phyloP scores from a whole-genome alignment of 53 echinoderm and acorn worm genomes.

The Antedon mediterranea region DNA sequence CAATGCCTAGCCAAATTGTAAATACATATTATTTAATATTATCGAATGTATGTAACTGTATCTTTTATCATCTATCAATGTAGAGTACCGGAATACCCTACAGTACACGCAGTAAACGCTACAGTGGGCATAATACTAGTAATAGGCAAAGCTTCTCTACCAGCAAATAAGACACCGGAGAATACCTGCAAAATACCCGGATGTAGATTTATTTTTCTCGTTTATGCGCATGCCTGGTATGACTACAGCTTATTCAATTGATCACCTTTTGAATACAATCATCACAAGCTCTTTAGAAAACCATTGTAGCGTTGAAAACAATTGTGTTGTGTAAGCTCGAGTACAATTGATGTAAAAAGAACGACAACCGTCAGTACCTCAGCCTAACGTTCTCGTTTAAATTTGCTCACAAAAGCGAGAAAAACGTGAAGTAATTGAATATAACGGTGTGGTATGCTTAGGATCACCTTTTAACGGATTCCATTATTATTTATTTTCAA shows the following conservation, averaged over 20 bases:
- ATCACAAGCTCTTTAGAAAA: neutral
- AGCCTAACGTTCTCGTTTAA: neutral
- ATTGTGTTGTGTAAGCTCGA: neutral
- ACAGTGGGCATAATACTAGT: too few relatives aligned
- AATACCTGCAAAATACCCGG: constrained; percentile 1
- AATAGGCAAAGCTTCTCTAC: too few relatives aligned
- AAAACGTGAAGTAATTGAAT: neutral
- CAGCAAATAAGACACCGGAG: too few relatives aligned
- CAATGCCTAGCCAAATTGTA: too few relatives aligned
- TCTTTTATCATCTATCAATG: too few relatives aligned
- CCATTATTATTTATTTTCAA: too few relatives aligned
- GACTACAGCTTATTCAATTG: neutral
- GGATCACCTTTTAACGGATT: too few relatives aligned
- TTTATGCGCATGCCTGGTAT: neutral
- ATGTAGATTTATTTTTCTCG: neutral
- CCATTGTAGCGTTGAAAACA: neutral
- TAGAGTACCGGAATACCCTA: too few relatives aligned
- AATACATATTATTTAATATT: too few relatives aligned
- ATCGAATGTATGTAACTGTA: too few relatives aligned
- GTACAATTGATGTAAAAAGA: neutral
- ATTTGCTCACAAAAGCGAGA: neutral
- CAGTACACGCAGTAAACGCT: too few relatives aligned
- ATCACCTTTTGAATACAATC: neutral
- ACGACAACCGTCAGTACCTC: neutral
- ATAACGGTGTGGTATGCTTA: too few relatives aligned